A percentile compares a stretch with the other conserved stretches of the same genome.
Evolutionary conservation across 2,888 invertebrate genomes (phyloP).

Genomic region (Xylota segnis): DNA sequence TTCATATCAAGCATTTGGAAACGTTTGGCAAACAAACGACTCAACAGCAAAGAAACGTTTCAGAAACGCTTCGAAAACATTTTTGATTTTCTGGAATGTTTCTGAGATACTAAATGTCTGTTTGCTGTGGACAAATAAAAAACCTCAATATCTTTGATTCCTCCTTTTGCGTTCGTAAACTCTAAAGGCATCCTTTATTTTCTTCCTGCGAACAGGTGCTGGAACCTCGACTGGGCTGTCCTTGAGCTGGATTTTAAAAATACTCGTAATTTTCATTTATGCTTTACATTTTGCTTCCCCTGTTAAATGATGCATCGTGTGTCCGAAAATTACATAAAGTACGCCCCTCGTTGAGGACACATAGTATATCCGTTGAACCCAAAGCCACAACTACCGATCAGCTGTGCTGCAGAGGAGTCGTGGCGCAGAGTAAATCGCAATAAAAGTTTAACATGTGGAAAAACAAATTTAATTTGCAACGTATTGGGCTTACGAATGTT

Average conservation of each 20-base stretch:
- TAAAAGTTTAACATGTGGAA: conserved; percentile 66
- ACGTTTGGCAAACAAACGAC: no score
- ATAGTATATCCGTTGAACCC: conserved; percentile 1
- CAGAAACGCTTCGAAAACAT: no score
- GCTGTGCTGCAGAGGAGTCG: conserved; percentile 22
- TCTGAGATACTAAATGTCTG: no score
- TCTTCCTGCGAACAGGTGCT: no score
- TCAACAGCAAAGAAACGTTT: no score
- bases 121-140: no score
- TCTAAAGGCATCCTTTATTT: no score
- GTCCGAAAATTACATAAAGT: conserved; percentile 15
- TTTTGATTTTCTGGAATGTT: no score
- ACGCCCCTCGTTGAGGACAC: conserved; percentile 10
- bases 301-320: neutral
- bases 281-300: neutral
- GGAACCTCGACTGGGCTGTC: no score
- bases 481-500: conserved; percentile 41
- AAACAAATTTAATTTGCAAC: conserved; percentile 63
- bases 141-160: no score
- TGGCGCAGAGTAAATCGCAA: conserved; percentile 35
- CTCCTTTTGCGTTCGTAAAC: no score
- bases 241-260: neutral
- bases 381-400: conserved; percentile 46
- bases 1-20: no score
- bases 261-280: neutral